Conservation (phyloP, 2,888 invertebrate genomes). For the Parascotia fuliginaria region DNA sequence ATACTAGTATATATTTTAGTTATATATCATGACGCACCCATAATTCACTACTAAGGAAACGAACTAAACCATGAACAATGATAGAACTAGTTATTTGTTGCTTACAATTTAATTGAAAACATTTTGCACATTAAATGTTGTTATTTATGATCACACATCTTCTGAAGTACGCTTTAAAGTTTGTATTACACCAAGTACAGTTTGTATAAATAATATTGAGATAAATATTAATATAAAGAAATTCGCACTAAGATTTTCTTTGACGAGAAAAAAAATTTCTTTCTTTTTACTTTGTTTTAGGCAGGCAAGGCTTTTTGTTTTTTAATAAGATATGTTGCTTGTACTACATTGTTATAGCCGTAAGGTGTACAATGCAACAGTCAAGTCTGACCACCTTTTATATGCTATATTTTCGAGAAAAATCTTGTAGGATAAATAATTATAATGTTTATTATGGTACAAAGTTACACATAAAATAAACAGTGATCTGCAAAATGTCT, state of each 20-base stretch:
- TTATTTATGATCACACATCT: conserved; percentile 25
- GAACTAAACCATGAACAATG: conserved; percentile 27
- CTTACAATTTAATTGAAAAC: conserved; percentile 42
- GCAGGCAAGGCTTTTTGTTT: no score
- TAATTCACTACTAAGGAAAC: conserved; percentile 30
- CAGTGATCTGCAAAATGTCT: no score
- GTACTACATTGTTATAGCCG: no score
- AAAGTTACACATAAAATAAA: no score
- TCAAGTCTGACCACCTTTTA: no score
- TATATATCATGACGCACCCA: conserved; percentile 17
- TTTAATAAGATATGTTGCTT: no score
- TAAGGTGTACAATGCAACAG: no score
- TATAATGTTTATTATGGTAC: no score
- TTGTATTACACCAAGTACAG: conserved; percentile 14
- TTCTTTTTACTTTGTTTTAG: no score
- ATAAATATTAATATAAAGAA: background rate
- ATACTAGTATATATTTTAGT: background rate
- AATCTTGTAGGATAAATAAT: no score
- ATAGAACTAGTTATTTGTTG: conserved; percentile 39
- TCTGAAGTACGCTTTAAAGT: background rate
- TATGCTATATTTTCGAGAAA: no score
- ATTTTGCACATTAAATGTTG: conserved; percentile 27
- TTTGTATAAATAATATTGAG: background rate
- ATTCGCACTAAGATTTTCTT: background rate
- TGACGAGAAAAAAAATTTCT: no score